Conservation (phyloP, 1,140 invertebrate species). For the Bombus sibiricus region DNA sequence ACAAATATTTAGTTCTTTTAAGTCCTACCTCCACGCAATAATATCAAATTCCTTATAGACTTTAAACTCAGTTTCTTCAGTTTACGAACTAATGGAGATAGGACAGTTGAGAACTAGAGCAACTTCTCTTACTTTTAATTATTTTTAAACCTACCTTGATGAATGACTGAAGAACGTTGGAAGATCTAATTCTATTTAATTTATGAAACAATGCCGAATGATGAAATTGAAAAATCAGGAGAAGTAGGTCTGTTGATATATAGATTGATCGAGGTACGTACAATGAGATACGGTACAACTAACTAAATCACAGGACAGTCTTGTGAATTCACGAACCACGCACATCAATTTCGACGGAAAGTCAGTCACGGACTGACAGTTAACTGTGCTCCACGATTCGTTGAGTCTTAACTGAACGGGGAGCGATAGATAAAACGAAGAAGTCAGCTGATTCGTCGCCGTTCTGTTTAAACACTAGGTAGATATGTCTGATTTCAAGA, state of each 20-base stretch:
- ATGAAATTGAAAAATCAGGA: neutral
- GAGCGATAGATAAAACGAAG: neutral
- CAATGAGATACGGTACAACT: neutral
- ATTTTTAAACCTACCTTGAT: neutral
- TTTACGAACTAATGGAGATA: no score
- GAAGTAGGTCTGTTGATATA: neutral
- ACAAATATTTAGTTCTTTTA: no score
- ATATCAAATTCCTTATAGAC: no score
- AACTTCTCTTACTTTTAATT: neutral
- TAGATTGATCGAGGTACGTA: neutral
- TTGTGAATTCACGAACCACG: neutral
- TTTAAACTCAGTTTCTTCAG: no score
- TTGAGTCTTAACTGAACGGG: neutral
- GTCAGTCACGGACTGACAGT: constrained; percentile 12
- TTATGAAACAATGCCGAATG: no score
- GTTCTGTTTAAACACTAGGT: fast-evolving
- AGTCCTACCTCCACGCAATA: no score
- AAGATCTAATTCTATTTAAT: neutral
- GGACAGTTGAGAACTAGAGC: no score
- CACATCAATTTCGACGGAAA: neutral
- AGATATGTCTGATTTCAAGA: no score
- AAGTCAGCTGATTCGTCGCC: constrained; percentile 2
- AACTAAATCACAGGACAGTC: neutral
- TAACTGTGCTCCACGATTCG: neutral
- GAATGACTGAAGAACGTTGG: neutral